Base-by-base conservation (phyloP, 2,888 invertebrate species). In the Lottia gigantea region DNA sequence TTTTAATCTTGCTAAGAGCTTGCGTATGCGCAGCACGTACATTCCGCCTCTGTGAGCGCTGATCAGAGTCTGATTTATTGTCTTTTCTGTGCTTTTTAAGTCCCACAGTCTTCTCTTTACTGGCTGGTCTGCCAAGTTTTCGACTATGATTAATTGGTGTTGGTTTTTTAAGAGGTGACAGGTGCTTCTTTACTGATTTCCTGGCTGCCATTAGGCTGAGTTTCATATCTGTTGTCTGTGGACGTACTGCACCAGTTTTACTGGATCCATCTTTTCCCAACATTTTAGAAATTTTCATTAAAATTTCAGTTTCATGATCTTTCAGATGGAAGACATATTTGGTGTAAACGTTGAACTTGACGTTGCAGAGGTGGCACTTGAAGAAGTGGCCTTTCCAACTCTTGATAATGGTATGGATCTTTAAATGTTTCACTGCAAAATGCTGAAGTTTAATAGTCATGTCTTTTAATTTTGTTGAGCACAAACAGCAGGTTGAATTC, bases 301-400 rank as follows among this genome's bases (percentile, higher is more conserved):
- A 23, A 12, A 55, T 55, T 16, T 55, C 55, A 19, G 19, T 55
- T 55, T 55, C 55, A 55, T 55, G 55, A 19, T 55, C 23, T 6
- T 55, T 55, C 0, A 55, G 55, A 55, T 55, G 55, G 19, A 55
- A 55, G 19, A 55, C 55, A 55, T 55, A 55, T 19, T 55, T 55
- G 19, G 19, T 55, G 15, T 55, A 55, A 4, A 55, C 14, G 23
- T 55, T 55, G 23, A 55, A 55, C 23, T 55, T 8, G 2, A 55
- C 55, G 11, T 55, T 55, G 55, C 55, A 55, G 12, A 55, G 19
- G 55, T 55, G 19, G 23, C 55, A 55, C 23, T 19, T 55, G 23
- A 55, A 55, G 19, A 12, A 23, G 23, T 55, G 55, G 11, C 55
- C 55, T 23, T 55, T 55, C 19, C 19, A 55, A 55, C 55, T 55